Base-by-base conservation (phyloP, 2,113 vertebrate genomes). In the Pungitius pungitius region DNA sequence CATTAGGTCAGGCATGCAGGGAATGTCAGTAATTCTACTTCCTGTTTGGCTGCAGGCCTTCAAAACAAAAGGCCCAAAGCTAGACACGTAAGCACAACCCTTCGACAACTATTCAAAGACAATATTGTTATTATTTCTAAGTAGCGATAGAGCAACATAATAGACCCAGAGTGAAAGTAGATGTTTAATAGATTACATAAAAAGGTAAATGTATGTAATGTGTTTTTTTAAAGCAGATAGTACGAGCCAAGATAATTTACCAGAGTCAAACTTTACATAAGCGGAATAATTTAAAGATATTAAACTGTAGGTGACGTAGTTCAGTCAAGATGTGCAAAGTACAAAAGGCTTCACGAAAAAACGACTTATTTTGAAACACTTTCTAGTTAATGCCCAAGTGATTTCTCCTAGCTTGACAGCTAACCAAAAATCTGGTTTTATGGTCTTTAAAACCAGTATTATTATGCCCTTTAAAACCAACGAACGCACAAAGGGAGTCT, bases 311-410 rank as follows among this genome's bases (percentile, higher is more conserved):
- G 13, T 58, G 17, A 2, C 11, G 11, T 24, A 13, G 49, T 33
- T 9, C 35, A 30, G 40, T n/a, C 18, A 49, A 14, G 18, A 33
- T 7, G 26, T 47, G 27, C 20, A 22, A 12, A 30, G 24, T 10
- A 22, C n/a, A 0, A 35, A 45, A 22, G 2, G 3, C 64, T 6
- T 15, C 5, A 27, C 1, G 13, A 15, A 33, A 33, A 52, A 45
- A 1, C 8, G 6, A 26, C 40, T 89, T 91, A 89, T 86, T 91
- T 62, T 90, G 88, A 88, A 86, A 82, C 40, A 9, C 4, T n/a
- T 55, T 6, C 52, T 2, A 13, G n/a, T 5, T 39, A 11, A 30
- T 8, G 3, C 42, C 3, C 13, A 17, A 7, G 15, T 45, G 13
- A 52, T 24, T 69, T 22, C 20, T 17, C 37, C 61, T 9, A 78